Evolutionary conservation across 2,797 vertebrate genomes (phyloP).

Genomic region (Lagocephalus sceleratus): DNA sequence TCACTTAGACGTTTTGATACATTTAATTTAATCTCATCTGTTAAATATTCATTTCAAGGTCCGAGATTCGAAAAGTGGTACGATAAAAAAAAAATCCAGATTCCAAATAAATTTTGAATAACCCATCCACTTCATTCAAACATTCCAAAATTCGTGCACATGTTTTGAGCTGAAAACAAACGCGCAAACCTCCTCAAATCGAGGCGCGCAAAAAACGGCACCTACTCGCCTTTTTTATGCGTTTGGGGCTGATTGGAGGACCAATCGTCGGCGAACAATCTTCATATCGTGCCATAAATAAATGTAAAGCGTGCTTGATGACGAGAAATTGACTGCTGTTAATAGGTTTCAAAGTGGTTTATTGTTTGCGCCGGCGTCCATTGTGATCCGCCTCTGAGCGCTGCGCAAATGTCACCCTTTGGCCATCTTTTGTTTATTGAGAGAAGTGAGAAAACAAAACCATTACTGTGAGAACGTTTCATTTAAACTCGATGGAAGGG

Average conservation of each 20-base stretch:
- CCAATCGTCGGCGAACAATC: no score
- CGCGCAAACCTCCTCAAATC: no score
- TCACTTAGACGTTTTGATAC: no score
- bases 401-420: slow-evolving; percentile 44
- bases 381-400: slow-evolving; percentile 31
- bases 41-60: no score
- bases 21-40: no score
- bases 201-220: background rate
- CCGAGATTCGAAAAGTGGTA: no score
- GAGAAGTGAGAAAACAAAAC: slow-evolving; percentile 43
- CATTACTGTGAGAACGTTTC: slow-evolving; percentile 47
- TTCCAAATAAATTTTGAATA: no score
- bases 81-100: no score
- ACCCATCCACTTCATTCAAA: no score
- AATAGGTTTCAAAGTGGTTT: slow-evolving; percentile 52
- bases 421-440: slow-evolving; percentile 44
- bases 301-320: slow-evolving; percentile 42
- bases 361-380: slow-evolving; percentile 38
- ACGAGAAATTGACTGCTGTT: slow-evolving; percentile 39
- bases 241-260: no score
- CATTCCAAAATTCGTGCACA: no score
- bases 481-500: slow-evolving; percentile 29
- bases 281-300: slow-evolving; percentile 50
- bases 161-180: no score
- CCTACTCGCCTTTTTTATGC: background rate